These are phyloP conservation scores for Agrypnus murinus DNA, from an alignment of 2,888 invertebrate species.

Conservation along the genomic window DNA sequence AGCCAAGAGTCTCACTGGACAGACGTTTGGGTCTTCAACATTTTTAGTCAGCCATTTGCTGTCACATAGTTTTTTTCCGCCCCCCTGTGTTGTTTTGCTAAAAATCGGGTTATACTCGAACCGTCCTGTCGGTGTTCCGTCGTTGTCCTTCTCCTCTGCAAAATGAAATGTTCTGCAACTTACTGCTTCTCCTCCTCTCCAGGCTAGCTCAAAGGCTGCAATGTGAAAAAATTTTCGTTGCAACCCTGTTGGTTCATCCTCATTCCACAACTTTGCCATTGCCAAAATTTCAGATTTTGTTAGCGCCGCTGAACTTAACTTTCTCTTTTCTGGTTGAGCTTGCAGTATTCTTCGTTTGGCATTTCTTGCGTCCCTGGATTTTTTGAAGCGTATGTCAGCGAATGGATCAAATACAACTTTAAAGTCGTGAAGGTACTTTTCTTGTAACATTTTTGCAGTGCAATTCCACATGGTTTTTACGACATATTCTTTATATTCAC, in stretches of 20 bases:
- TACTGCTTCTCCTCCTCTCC: too few relatives aligned
- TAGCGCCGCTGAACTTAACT: background rate
- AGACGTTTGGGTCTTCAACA: too few relatives aligned
- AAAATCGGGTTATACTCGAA: too few relatives aligned
- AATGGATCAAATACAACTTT: background rate
- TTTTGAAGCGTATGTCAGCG: background rate
- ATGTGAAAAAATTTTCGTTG: background rate
- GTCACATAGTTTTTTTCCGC: too few relatives aligned
- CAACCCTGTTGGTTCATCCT: background rate
- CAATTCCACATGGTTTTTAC: conserved; percentile 52
- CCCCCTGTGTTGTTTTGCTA: too few relatives aligned
- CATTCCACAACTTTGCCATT: conserved; percentile 4
- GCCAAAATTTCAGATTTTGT: background rate
- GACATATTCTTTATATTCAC: conserved; percentile 52
- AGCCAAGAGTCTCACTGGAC: too few relatives aligned
- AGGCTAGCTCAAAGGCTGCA: background rate
- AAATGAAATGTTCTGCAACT: too few relatives aligned
- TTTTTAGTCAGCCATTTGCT: too few relatives aligned
- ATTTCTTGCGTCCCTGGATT: background rate
- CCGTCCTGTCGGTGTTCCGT: too few relatives aligned
- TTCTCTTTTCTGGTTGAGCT: background rate
- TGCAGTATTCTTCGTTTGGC: background rate
- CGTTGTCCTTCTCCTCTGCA: too few relatives aligned
- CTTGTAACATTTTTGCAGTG: conserved; percentile 45
- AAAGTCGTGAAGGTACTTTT: conserved; percentile 31